Conservation (phyloP, 2,797 vertebrate genomes). For the Eulemur rubriventer region DNA sequence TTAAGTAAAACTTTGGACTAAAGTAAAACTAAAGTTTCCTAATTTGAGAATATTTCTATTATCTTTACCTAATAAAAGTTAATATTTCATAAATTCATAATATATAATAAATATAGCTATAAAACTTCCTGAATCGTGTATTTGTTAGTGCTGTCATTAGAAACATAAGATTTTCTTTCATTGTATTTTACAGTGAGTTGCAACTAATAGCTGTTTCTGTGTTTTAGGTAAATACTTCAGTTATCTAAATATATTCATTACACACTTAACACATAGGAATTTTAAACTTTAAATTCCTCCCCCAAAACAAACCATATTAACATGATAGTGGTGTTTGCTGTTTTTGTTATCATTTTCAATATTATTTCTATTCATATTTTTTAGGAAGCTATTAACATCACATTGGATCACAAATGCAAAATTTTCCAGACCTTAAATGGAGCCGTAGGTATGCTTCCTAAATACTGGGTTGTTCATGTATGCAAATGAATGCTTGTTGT, state of each 20-base stretch:
- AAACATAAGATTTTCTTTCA: neutral
- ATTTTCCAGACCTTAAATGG: slow-evolving; percentile 98
- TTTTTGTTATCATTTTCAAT: slow-evolving; percentile 29
- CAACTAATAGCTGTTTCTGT: neutral
- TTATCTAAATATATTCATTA: slow-evolving; percentile 24
- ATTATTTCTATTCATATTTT: slow-evolving; percentile 64
- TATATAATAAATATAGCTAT: neutral
- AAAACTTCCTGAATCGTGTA: neutral
- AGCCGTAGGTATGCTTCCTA: slow-evolving; percentile 90
- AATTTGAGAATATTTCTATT: slow-evolving; percentile 20
- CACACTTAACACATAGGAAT: neutral
- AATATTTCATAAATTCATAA: neutral
- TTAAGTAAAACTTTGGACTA: slow-evolving; percentile 26
- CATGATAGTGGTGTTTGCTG: neutral
- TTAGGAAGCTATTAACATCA: slow-evolving; percentile 94
- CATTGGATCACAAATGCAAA: slow-evolving; percentile 96
- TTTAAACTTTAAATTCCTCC: neutral
- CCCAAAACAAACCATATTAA: neutral
- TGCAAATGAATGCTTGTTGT: neutral
- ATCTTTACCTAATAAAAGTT: neutral
- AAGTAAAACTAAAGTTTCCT: neutral
- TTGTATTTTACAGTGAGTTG: neutral
- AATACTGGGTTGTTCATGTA: neutral
- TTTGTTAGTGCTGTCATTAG: neutral
- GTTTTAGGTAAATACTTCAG: neutral